Evolutionary conservation across 2,797 vertebrate species (phyloP).

Genomic region (Silurus lanzhouensis): DNA sequence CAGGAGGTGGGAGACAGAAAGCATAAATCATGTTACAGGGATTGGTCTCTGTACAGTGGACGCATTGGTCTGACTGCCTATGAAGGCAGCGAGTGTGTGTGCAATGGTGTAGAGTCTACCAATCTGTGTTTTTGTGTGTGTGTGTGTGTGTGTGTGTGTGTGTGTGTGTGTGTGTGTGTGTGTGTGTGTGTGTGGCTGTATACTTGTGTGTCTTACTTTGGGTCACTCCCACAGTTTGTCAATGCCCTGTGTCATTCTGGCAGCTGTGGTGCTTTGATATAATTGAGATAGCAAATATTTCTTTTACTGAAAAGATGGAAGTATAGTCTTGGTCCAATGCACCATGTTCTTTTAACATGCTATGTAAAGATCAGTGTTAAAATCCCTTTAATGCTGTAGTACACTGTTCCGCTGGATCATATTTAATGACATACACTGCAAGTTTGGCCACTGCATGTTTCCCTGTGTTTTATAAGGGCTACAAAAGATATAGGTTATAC

Average conservation of each 20-base stretch:
- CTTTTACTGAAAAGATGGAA: slow-evolving; percentile 47
- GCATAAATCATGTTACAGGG: slow-evolving; percentile 80
- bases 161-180: slow-evolving; percentile 7
- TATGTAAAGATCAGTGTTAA: slow-evolving; percentile 33
- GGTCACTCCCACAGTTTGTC: slow-evolving; percentile 51
- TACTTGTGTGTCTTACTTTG: slow-evolving; percentile 8
- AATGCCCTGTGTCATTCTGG: slow-evolving; percentile 47
- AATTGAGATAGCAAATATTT: slow-evolving; percentile 55
- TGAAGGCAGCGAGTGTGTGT: slow-evolving; percentile 28
- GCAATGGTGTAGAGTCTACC: not conserved
- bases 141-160: not conserved
- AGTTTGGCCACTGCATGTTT: not conserved
- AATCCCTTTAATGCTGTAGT: slow-evolving; percentile 24
- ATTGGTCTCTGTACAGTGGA: slow-evolving; percentile 67
- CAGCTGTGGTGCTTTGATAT: slow-evolving; percentile 49
- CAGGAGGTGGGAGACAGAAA: slow-evolving; percentile 66
- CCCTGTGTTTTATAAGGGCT: slow-evolving; percentile 16
- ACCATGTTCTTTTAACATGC: not conserved
- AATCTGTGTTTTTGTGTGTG: not conserved
- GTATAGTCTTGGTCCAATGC: slow-evolving; percentile 42
- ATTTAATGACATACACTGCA: slow-evolving; percentile 10
- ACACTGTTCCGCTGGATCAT: slow-evolving; percentile 17
- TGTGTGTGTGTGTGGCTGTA: slow-evolving; percentile 1
- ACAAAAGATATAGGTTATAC: not conserved
- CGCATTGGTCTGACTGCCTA: slow-evolving; percentile 58